Percentiles rank a stretch among this genome's conserved stretches.
These are phyloP conservation scores for Urocynchramus pylzowi DNA, from an alignment of 2,113 vertebrate genomes.

Conservation along the genomic window DNA sequence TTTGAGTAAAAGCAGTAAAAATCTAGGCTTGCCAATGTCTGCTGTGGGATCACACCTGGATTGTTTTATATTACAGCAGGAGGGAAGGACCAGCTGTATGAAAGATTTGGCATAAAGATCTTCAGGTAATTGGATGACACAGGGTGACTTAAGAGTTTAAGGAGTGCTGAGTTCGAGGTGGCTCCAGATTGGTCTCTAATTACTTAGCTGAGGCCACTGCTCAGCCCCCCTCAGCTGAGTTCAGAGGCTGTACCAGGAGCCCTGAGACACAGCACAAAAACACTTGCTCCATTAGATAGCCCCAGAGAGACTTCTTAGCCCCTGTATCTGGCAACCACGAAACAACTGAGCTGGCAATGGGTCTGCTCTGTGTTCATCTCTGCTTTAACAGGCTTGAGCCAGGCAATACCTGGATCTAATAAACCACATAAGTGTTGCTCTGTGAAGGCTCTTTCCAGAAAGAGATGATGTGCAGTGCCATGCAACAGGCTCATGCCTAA, in stretches of 20 bases:
- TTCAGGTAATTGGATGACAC: background rate
- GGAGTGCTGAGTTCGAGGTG: background rate
- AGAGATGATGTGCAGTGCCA: background rate
- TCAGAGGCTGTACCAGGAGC: background rate
- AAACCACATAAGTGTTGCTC: background rate
- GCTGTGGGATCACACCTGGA: background rate
- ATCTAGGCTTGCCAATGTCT: too few species aligned
- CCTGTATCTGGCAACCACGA: background rate
- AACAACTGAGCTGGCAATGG: background rate
- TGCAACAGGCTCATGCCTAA: background rate
- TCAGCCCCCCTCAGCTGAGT: background rate
- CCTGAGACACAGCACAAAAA: background rate
- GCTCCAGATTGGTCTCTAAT: background rate
- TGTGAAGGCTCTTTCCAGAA: background rate
- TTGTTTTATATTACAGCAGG: background rate
- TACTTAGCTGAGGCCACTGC: background rate
- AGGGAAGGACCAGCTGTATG: background rate
- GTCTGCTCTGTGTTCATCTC: background rate
- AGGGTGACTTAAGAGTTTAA: background rate
- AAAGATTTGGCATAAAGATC: background rate
- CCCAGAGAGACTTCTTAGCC: background rate
- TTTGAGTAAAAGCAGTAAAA: background rate
- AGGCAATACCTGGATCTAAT: background rate
- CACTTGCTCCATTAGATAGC: background rate
- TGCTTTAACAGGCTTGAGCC: background rate